phyloP scores from a whole-genome alignment of 1,140 invertebrate genomes.

The Temnothorax nylanderi region DNA sequence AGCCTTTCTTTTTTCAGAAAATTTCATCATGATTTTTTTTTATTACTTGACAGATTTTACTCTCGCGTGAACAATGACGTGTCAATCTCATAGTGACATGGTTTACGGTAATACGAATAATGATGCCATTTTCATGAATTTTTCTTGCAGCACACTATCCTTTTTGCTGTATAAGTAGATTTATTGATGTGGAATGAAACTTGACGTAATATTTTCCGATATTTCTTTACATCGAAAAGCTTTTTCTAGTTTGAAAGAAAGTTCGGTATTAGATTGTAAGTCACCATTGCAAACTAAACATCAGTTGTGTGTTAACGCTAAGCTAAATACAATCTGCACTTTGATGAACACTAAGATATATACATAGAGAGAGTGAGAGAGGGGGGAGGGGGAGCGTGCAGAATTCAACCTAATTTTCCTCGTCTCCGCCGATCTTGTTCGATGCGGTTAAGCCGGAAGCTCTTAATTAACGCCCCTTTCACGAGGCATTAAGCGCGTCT shows the following conservation, averaged over 20 bases:
- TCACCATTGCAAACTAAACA: not conserved
- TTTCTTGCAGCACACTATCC: not conserved
- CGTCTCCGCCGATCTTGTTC: constrained; percentile 31
- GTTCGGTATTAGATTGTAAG: not conserved
- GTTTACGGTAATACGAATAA: constrained; percentile 20
- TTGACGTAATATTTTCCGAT: not conserved
- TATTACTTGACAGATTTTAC: not conserved
- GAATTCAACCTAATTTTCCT: constrained; percentile 36
- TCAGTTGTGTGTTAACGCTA: not conserved
- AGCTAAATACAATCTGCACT: constrained; percentile 23
- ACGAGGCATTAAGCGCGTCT: constrained; percentile 66
- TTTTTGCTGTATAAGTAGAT: constrained; percentile 3
- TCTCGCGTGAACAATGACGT: not conserved
- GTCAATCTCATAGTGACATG: not conserved
- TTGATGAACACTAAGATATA: not conserved
- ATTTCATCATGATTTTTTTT: not conserved
- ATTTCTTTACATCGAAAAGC: not conserved
- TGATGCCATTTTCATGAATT: not conserved
- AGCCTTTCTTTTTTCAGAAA: not conserved
- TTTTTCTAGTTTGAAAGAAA: not conserved
- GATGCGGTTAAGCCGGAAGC: constrained; percentile 38
- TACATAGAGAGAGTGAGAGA: not conserved
- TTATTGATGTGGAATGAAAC: not conserved
- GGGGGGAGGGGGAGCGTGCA: not conserved
- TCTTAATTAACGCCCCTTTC: constrained; percentile 68